These are phyloP conservation scores for Dolichomitus sp. DNA, from an alignment of 2,888 invertebrate genomes.

Conservation along the genomic window DNA sequence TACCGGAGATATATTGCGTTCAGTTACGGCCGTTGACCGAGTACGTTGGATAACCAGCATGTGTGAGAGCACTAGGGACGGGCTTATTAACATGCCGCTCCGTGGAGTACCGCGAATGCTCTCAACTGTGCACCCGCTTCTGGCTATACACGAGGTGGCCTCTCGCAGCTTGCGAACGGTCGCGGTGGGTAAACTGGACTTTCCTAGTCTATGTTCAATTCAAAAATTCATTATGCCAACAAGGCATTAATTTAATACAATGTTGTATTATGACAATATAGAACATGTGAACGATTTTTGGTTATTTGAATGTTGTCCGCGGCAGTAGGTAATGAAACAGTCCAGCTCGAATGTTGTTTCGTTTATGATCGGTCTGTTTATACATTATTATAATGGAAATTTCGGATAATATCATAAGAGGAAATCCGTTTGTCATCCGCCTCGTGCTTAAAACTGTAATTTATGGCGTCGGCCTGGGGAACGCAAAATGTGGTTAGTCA, in stretches of 20 bases:
- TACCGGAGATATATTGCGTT: conserved; percentile 77
- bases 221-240: conserved; percentile 16
- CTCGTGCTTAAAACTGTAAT: neutral
- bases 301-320: neutral
- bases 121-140: conserved; percentile 8
- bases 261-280: neutral
- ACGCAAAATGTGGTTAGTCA: no score
- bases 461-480: neutral
- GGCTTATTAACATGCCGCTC: conserved; percentile 42
- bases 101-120: conserved; percentile 25
- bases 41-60: conserved; percentile 63
- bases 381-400: conserved; percentile 10
- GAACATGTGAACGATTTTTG: neutral
- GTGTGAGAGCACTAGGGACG: conserved; percentile 8
- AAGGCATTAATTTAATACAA: conserved; percentile 5
- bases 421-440: neutral
- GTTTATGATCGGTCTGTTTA: neutral
- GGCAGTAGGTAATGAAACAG: neutral
- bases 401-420: neutral
- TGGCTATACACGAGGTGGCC: neutral
- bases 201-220: neutral
- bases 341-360: neutral
- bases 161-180: conserved; percentile 1
- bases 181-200: neutral
- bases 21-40: conserved; percentile 70